These are phyloP conservation scores for Felis chaus DNA, from an alignment of 2,113 vertebrate species.

Conservation along the genomic window DNA sequence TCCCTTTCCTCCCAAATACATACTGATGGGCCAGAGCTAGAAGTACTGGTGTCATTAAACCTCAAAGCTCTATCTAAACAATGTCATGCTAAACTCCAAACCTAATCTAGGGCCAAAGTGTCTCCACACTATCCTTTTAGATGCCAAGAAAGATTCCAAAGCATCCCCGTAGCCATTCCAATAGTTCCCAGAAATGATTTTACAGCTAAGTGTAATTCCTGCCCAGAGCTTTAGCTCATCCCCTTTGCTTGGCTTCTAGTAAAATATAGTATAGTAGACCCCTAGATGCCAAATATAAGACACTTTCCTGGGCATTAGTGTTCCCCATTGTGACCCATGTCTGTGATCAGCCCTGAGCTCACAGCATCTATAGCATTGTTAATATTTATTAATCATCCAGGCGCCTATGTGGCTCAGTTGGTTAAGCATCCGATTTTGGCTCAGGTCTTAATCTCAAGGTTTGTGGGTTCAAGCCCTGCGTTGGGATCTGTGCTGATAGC, in stretches of 20 bases:
- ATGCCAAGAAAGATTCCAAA: neutral
- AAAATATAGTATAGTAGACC: neutral
- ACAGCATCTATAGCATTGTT: neutral
- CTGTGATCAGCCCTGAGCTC: neutral
- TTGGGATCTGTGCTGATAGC: no score
- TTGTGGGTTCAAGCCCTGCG: no score
- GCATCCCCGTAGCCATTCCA: neutral
- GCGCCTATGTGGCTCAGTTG: no score
- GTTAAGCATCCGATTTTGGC: no score
- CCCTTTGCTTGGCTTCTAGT: constrained; percentile 4
- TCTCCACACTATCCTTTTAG: neutral
- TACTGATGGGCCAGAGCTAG: neutral
- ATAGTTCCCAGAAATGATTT: neutral
- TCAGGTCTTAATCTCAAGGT: no score
- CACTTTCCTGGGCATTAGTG: neutral
- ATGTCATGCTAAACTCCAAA: neutral
- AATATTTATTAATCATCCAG: neutral
- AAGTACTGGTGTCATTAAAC: neutral
- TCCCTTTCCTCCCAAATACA: neutral
- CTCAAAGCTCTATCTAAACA: neutral
- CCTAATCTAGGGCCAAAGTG: neutral
- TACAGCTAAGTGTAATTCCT: neutral
- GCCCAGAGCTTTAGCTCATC: neutral
- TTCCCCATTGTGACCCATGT: no score
- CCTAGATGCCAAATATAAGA: neutral